Evolutionary conservation across 2,888 invertebrate genomes (phyloP).

Genomic region (Noctuana brunneofusca): DNA sequence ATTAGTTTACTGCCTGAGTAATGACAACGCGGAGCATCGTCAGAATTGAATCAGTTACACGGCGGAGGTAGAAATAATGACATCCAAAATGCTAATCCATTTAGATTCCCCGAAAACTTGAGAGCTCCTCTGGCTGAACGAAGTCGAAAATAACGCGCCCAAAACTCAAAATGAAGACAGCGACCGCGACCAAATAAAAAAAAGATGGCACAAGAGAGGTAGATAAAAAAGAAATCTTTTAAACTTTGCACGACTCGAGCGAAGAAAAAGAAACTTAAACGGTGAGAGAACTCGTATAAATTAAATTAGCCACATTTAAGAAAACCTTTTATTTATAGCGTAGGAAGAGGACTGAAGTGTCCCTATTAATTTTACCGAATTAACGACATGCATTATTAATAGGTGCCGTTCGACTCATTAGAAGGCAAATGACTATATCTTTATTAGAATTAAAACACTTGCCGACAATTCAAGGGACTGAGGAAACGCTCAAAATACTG

Average conservation of each 20-base stretch:
- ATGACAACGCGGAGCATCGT: neutral
- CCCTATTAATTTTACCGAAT: conserved; percentile 43
- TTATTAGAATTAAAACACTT: conserved; percentile 33
- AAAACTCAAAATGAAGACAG: conserved; percentile 33
- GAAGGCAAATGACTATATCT: conserved; percentile 26
- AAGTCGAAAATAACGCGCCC: conserved; percentile 29
- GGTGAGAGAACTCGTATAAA: conserved; percentile 43
- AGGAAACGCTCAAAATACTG: neutral
- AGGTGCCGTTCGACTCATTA: conserved; percentile 27
- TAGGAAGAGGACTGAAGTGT: conserved; percentile 35
- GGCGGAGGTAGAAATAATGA: neutral
- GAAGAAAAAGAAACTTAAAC: conserved; percentile 32
- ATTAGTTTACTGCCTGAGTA: neutral
- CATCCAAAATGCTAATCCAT: conserved; percentile 22
- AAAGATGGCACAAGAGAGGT: conserved; percentile 38
- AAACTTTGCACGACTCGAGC: conserved; percentile 44
- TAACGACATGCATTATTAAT: conserved; percentile 33
- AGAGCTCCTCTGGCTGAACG: conserved; percentile 7
- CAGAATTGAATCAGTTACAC: neutral
- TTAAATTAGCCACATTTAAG: conserved; percentile 46
- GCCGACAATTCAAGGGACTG: neutral
- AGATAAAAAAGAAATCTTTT: conserved; percentile 42
- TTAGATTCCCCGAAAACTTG: conserved; percentile 31
- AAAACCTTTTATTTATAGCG: conserved; percentile 37
- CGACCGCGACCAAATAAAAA: conserved; percentile 36